Base-by-base conservation (phyloP, 1,140 invertebrate genomes). In the Dendroctonus ponderosae region DNA sequence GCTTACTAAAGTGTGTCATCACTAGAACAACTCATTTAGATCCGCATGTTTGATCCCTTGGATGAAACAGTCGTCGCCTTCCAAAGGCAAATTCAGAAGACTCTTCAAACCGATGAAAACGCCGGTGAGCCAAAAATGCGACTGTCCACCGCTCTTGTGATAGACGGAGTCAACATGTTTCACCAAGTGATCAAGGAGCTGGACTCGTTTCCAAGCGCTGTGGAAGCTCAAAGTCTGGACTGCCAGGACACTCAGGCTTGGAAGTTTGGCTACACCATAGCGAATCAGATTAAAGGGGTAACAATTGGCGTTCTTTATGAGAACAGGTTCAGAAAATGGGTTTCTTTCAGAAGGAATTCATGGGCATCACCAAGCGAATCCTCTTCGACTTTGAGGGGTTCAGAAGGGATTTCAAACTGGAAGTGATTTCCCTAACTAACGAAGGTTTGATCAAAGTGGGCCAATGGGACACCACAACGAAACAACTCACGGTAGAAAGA, bases 211-310 rank as follows among this genome's bases (percentile, higher is more conserved):
- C n/a, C 74, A 71, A 46, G 77, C 76, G 54, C 73, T 70, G 9
- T 67, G 6, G 75, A 77, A 0, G 73, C 83, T 3, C 78, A 79
- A 60, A 67, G 78, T 9, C 77, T 92, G 5, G 80, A 81, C 43
- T 96, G 94, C 75, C 86, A 90, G 54, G 82, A 82, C 50, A 80
- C 80, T 51, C 80, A 88, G 40, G 86, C 85, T 43, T 97, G 93
- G 93, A 84, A 85, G 54, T 87, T 90, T 74, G 94, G 94, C 15
- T 88, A 86, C 68, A 92, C 87, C 71, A 81, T 97, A 39, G 85
- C 89, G 66, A 96, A 96, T 83, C 92, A 91, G 72, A 91, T 96
- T 82, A 91, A 91, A 83, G 86, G 88, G 76, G 93, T 96, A 80
- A 46, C 26, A 1, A 26, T 26, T 26, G 26, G 26, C 26, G 26